Evolutionary conservation across 2,888 invertebrate species (phyloP).

Genomic region (Scaptomyza flava): DNA sequence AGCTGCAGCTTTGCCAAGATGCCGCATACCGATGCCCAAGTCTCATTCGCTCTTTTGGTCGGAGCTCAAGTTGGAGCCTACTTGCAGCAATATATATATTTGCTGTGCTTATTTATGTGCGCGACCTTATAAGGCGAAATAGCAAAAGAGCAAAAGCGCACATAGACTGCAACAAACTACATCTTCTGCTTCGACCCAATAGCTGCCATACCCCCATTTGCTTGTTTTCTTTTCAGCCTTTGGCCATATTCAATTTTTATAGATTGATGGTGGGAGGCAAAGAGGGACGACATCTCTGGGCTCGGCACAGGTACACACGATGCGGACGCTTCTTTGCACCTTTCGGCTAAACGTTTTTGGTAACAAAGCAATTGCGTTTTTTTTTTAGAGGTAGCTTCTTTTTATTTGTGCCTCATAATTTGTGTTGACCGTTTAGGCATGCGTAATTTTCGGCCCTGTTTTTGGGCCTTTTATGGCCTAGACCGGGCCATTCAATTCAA

Average conservation of each 20-base stretch:
- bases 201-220: conserved; percentile 31
- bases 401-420: conserved; percentile 62
- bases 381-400: conserved; percentile 54
- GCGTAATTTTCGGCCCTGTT: conserved; percentile 72
- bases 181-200: conserved; percentile 16
- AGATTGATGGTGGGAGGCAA: conserved; percentile 2
- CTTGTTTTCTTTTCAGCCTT: conserved; percentile 59
- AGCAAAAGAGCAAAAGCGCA: conserved; percentile 60
- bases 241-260: conserved; percentile 73
- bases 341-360: conserved; percentile 65
- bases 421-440: conserved; percentile 62
- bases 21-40: conserved; percentile 53
- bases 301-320: conserved; percentile 51
- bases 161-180: conserved; percentile 17
- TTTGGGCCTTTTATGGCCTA: conserved; percentile 41
- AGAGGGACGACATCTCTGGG: conserved; percentile 1
- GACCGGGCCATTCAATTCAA: conserved; percentile 4
- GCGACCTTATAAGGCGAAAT: conserved; percentile 77
- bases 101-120: conserved; percentile 75
- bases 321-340: conserved; percentile 47
- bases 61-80: conserved; percentile 21
- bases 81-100: conserved; percentile 68
- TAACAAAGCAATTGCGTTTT: conserved; percentile 72
- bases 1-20: conserved; percentile 63
- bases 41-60: too few relatives aligned